phyloP scores from a whole-genome alignment of 2,113 vertebrate species.

The Ammodytes dubius region DNA sequence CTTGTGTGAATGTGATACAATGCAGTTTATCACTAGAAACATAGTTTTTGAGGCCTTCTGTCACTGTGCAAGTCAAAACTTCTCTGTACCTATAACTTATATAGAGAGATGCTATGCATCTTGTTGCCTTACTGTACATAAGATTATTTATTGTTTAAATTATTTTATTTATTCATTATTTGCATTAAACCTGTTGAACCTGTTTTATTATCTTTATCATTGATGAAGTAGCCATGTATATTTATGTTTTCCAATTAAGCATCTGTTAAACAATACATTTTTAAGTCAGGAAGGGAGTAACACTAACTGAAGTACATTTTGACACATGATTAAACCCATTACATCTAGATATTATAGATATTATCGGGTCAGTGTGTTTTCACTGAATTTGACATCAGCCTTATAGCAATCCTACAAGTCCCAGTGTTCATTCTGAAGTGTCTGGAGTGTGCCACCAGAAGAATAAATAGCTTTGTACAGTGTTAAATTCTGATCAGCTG shows the following conservation, averaged over 20 bases:
- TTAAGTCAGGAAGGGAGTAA: not conserved
- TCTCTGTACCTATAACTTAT: slow-evolving; percentile 16
- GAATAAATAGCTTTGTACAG: not conserved
- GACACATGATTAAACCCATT: not conserved
- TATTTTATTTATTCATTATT: slow-evolving; percentile 79
- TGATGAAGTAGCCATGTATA: slow-evolving; percentile 24
- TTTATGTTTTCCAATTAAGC: slow-evolving; percentile 1
- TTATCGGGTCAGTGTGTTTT: not conserved
- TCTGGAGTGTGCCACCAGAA: not conserved
- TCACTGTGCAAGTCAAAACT: not conserved
- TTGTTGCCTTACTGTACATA: slow-evolving; percentile 68
- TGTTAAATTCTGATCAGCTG: not conserved
- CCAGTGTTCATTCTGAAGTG: not conserved
- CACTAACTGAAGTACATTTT: not conserved
- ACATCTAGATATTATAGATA: not conserved
- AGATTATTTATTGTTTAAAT: slow-evolving; percentile 74
- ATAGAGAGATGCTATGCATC: slow-evolving; percentile 77
- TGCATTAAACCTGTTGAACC: slow-evolving; percentile 53
- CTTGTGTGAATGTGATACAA: not conserved
- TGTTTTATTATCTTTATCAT: slow-evolving; percentile 60
- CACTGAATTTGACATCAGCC: not conserved
- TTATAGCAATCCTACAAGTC: not conserved
- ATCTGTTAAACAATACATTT: slow-evolving; percentile 1
- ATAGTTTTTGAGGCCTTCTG: slow-evolving; percentile 17
- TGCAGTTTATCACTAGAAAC: not conserved